Evolutionary conservation across 2,888 invertebrate genomes (phyloP), one percentile per base, ranked within the genome.

Genomic region (Nomada fucata): DNA sequence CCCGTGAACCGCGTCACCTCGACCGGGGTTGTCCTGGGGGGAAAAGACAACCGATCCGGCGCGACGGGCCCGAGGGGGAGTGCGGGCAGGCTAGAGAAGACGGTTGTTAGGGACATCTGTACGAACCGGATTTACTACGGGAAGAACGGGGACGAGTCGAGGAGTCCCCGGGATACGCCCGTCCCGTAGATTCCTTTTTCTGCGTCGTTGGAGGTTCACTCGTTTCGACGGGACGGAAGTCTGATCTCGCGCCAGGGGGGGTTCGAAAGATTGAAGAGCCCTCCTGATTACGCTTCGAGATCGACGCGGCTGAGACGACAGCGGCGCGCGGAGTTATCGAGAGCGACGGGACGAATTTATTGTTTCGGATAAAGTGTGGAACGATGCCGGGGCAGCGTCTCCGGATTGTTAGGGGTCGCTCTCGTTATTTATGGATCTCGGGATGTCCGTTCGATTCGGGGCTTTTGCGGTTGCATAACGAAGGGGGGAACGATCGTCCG

Each of bases 31-130:
- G 18, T 1, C 60, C 23, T n/a, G 5, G 10, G 18, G 10, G 18
- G 26, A 29, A 13, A 20, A 36, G 23, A 26, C 36, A 64, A 42
- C 29, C n/a, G 47, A 65, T 77, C 47, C 18, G 10, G 47, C 44
- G 65, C 20, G 65, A 77, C 60, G 36, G 68, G 61, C 47, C 61
- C 10, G n/a, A n/a, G n/a, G n/a, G n/a, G n/a, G n/a, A n/a, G n/a
- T n/a, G n/a, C n/a, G 60, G 47, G 7, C 10, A 44, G n/a, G 26
- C 9, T 53, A 42, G 29, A 20, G 42, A 13, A 36, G 60, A 7
- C 36, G 78, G 50, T 72, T 77, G 78, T 80, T 78, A 72, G 60
- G 61, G 57, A 50, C 71, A 55, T 60, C 29, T 50, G 70, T 23
- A 53, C 47, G 47, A 53, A 47, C 60, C 2, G 79, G 71, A 67